Conservation (phyloP, 2,888 invertebrate species). For the Agrochola circellaris region DNA sequence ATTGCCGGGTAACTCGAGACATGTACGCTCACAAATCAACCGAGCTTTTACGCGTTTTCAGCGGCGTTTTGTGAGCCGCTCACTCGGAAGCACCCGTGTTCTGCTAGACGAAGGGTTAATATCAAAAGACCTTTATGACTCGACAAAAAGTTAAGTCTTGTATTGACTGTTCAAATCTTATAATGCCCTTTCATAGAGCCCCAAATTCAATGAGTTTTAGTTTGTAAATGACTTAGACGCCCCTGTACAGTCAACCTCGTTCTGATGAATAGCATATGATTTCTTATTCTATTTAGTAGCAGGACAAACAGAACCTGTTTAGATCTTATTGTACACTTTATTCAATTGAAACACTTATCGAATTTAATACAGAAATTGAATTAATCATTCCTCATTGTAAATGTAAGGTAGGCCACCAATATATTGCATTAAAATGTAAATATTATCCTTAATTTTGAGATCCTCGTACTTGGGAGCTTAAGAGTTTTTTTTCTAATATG, state of each 20-base stretch:
- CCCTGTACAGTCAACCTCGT: conserved; percentile 61
- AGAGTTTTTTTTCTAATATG: neutral
- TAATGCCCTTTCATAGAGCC: conserved; percentile 60
- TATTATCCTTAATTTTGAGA: conserved; percentile 24
- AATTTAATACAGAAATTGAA: conserved; percentile 37
- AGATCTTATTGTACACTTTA: conserved; percentile 67
- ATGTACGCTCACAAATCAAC: conserved; percentile 83
- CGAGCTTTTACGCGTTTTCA: conserved; percentile 79
- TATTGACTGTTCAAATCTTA: conserved; percentile 64
- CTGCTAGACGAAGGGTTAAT: conserved; percentile 72
- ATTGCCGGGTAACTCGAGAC: conserved; percentile 84
- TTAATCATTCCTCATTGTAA: conserved; percentile 38
- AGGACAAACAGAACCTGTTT: conserved; percentile 77
- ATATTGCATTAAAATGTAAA: conserved; percentile 29
- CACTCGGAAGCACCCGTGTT: conserved; percentile 69
- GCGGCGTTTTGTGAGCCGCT: conserved; percentile 77
- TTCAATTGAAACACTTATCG: conserved; percentile 64
- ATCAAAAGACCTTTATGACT: conserved; percentile 70
- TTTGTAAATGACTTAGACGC: conserved; percentile 58
- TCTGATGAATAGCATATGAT: conserved; percentile 77
- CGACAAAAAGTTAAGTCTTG: conserved; percentile 66
- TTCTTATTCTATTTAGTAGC: conserved; percentile 71
- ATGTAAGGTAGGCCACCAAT: neutral
- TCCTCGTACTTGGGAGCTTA: neutral
- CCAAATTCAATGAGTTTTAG: conserved; percentile 61